Base-by-base conservation (phyloP, 1,140 invertebrate genomes). In the Thereuonema tuberculata region DNA sequence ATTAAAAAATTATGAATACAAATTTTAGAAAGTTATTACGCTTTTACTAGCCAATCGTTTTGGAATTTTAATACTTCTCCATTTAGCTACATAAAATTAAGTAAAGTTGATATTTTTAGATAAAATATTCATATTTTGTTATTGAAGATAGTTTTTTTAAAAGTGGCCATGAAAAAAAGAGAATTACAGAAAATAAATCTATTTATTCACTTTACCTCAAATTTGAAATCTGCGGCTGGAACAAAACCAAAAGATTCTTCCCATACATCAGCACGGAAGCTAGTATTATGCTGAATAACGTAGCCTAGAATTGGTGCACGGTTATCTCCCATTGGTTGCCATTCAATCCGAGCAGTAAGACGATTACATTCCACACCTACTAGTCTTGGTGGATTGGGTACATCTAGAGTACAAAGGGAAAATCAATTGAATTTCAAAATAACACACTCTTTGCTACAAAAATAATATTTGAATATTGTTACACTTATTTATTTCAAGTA, bases 201-300 rank as follows among this genome's bases (percentile, higher is more conserved):
- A 9, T 37, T 17, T 9, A 37, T 37, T 5, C 5, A 47, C 46
- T 52, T 17, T 55, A 58, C 57, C 46, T 55, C 59, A 43, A 57
- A 60, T 48, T 50, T 59, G n/a, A 53, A 25, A 66, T 90, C 87
- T 3, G 84, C 84, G n/a, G 85, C 82, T 14, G 89, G 84, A 46
- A 93, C 84, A 63, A 78, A 75, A 64, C 86, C 83, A 63, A 77
- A 82, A 1, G 84, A 82, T 57, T 79, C 76, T 72, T 86, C 85
- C 95, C 96, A 99, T 0, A 83, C 81, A 71, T 94, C 92, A 0
- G 91, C 90, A 15, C 87, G 89, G 71, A 97, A 97, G 31, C 82
- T 86, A 0, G 95, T 99, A 70, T 98, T 97, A 70, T 87, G 89
- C 71, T 98, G 88, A 60, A 99, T 87, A 2, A 83, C 84, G 71